Evolutionary conservation across 2,113 vertebrate species (phyloP), one percentile per base, ranked within the genome.

Genomic region (Oxygymnocypris stewartii): DNA sequence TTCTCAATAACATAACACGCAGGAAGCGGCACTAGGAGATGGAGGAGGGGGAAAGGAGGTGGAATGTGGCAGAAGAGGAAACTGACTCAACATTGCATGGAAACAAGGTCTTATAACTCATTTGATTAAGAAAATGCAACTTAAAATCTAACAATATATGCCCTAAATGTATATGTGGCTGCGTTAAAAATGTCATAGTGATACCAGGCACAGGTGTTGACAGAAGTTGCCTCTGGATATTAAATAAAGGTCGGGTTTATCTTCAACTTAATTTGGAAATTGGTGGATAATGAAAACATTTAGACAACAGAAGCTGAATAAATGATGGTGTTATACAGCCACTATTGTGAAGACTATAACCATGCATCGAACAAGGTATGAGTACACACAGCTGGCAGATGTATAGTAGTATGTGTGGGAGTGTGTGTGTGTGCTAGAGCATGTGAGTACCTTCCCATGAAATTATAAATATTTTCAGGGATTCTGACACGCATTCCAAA

Each of bases 61-160:
- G 82, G 69, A 71, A 65, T 20, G 13, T 77, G 57, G 84, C 47
- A 78, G 71, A 87, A 88, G 84, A 88, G 91, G 90, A 92, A 90
- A 88, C 79, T 88, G 90, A 88, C 82, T 85, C 87, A 84, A 85
- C 23, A 79, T 85, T 61, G 28, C 35, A 71, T 84, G 75, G 77
- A 82, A 86, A 76, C 31, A 49, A 78, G 75, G 35, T 61, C 23
- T 81, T 81, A 14, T 4, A 73, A 37, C 44, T 28, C 16, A 28
- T n/a, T 18, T 25, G 14, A 9, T 31, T 28, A 23, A n/a, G 25
- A 42, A 59, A 61, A 47, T 47, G 44, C 11, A 3, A n/a, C 77
- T n/a, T 79, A 6, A 61, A 37, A 59, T 40, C 7, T 54, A 18
- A 54, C 57, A 59, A 6, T 28, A 78, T 51, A 31, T 31, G 25